phyloP scores from a whole-genome alignment of 2,797 vertebrate species.

The Siniperca scherzeri region DNA sequence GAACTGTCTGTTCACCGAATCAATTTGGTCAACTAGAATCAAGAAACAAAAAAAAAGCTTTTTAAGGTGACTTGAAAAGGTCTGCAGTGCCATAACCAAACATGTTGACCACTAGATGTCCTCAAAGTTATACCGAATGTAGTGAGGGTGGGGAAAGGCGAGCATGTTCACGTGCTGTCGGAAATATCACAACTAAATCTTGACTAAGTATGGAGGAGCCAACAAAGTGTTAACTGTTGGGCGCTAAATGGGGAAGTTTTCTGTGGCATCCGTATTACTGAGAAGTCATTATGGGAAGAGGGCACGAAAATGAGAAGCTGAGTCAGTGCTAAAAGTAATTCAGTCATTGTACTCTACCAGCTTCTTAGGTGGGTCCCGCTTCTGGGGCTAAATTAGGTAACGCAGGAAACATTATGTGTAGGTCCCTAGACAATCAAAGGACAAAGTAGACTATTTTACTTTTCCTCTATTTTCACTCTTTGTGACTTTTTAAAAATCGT shows the following conservation, averaged over 20 bases:
- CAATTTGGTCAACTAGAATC: too few relatives aligned
- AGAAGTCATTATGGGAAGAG: not conserved
- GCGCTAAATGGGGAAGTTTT: not conserved
- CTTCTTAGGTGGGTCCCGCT: not conserved
- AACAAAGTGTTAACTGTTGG: not conserved
- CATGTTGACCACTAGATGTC: constrained; percentile 76
- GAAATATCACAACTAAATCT: not conserved
- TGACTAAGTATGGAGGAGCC: not conserved
- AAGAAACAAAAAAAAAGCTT: too few relatives aligned
- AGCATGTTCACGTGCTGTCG: not conserved
- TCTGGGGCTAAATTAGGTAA: not conserved
- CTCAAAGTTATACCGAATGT: constrained; percentile 22
- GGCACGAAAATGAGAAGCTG: not conserved
- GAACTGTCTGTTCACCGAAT: too few relatives aligned
- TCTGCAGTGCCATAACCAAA: constrained; percentile 1
- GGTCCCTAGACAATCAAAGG: not conserved
- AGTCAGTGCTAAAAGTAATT: not conserved
- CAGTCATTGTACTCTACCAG: not conserved
- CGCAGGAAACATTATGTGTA: not conserved
- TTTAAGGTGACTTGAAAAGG: not conserved
- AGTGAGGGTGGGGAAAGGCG: not conserved
- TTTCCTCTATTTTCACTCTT: not conserved
- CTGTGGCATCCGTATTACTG: not conserved
- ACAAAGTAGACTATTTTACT: not conserved
- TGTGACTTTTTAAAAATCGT: not conserved